Conservation (phyloP, 1,140 invertebrate genomes). For the Lordiphosa clarofinis region DNA sequence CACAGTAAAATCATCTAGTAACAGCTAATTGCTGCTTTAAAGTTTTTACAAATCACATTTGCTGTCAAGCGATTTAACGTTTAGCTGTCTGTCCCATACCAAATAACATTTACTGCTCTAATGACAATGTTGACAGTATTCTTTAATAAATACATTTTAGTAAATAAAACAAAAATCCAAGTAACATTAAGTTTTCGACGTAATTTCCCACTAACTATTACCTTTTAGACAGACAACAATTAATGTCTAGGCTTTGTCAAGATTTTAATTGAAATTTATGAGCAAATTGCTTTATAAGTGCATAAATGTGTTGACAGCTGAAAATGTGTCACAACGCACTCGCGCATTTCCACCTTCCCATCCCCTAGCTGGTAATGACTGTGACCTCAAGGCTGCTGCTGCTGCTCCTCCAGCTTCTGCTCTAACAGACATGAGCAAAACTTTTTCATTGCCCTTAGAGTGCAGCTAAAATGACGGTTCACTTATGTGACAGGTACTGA, state of each 20-base stretch:
- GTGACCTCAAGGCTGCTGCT: slow-evolving; percentile 11
- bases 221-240: slow-evolving; percentile 1
- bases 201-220: too few relatives aligned
- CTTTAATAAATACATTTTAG: too few relatives aligned
- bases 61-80: too few relatives aligned
- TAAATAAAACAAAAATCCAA: too few relatives aligned
- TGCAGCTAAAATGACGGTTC: slow-evolving; percentile 33
- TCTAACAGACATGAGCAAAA: slow-evolving; percentile 12
- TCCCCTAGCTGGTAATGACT: slow-evolving; percentile 21
- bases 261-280: slow-evolving; percentile 41
- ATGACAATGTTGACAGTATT: too few relatives aligned
- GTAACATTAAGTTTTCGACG: too few relatives aligned
- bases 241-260: slow-evolving; percentile 15
- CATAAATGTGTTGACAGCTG: slow-evolving; percentile 30
- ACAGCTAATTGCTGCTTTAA: too few relatives aligned
- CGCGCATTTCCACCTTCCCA: neutral
- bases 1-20: too few relatives aligned
- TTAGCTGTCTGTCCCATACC: too few relatives aligned
- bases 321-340: slow-evolving; percentile 18
- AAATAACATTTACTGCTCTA: too few relatives aligned
- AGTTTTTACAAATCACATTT: too few relatives aligned
- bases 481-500: slow-evolving; percentile 33
- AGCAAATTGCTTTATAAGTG: slow-evolving; percentile 29
- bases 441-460: slow-evolving; percentile 42
- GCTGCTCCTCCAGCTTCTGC: neutral